Base-by-base conservation (phyloP, 2,888 invertebrate genomes). In the Trissoscelio sp. region DNA sequence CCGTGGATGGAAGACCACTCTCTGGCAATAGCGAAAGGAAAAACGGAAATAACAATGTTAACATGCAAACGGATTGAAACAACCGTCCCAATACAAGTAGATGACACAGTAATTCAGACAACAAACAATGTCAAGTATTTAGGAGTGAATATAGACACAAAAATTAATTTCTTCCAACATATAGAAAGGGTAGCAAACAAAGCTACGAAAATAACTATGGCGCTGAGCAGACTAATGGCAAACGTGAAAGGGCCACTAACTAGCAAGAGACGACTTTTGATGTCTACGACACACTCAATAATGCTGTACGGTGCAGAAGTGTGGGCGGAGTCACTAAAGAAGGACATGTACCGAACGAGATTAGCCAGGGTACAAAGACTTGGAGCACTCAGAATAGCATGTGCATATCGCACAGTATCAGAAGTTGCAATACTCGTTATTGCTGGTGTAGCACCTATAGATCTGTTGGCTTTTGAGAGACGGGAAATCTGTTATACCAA, bases 321-420 rank as follows among this genome's bases (percentile, higher is more conserved):
- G 2, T 84, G 82, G 83, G 81, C 79, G 0, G 64, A 69, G 6
- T 20, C 80, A 31, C 34, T 86, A 0, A 6, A 70, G 24, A 64
- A 11, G 1, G 60, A 81, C 14, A 81, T 62, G 12, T 78, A 82
- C 31, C 39, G 85, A 7, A 80, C 80, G 28, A 31, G 53, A 20
- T 81, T 86, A 34, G 70, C 79, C 0, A 14, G 69, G 0, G 82
- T 74, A 0, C 70, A 82, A 22, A 9, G 66, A 7, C 22, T 20
- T 20, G 64, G 62, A 12, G 85, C 85, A 1, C 60, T 86, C 7
- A 77, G 84, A 42, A 58, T 83, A 0, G 69, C 83, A 3, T 81
- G 82, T 42, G 78, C 83, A 0, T 86, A 86, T 53, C 64, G 85
- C 6, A 85, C 85, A 0, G 85, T 86, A 0, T 86, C 86, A 6